A percentile compares a stretch with the other conserved stretches of the same genome.
phyloP scores from a whole-genome alignment of 92 coral and sea anemone species.

The Porites rus region DNA sequence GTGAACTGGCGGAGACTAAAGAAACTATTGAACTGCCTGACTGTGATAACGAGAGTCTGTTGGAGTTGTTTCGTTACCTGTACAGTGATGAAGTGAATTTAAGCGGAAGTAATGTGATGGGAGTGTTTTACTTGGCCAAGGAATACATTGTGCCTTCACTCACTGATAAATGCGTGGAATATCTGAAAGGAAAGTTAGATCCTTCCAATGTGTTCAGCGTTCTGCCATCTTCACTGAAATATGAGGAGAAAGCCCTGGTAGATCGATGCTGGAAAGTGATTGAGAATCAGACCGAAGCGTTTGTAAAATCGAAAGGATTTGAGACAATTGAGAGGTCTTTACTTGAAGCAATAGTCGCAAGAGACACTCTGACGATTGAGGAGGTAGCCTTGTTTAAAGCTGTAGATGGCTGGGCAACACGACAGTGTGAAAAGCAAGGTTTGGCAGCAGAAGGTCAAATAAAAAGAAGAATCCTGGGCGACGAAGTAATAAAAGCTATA shows the following conservation, averaged over 20 bases:
- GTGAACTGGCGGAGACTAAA: conserved; percentile 49
- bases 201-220: conserved; percentile 69
- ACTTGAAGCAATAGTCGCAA: conserved; percentile 39
- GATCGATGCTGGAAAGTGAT: conserved; percentile 77
- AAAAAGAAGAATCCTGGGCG: background rate
- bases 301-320: conserved; percentile 62
- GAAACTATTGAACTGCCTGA: conserved; percentile 34
- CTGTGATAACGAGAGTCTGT: conserved; percentile 69
- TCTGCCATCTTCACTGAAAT: conserved; percentile 61
- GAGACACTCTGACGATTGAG: conserved; percentile 46
- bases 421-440: no score
- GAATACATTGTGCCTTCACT: conserved; percentile 74
- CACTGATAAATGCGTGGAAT: conserved; percentile 60
- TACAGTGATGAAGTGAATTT: conserved; percentile 74
- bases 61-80: conserved; percentile 69
- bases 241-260: conserved; percentile 59
- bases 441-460: no score
- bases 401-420: conserved; percentile 66
- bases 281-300: conserved; percentile 60
- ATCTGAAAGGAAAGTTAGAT: conserved; percentile 62
- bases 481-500: conserved; percentile 6
- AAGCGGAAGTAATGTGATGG: conserved; percentile 71
- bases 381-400: conserved; percentile 64
- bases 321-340: conserved; percentile 37
- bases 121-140: conserved; percentile 77